phyloP scores from a whole-genome alignment of 2,797 vertebrate species.

The Arrhamphus sclerolepis region DNA sequence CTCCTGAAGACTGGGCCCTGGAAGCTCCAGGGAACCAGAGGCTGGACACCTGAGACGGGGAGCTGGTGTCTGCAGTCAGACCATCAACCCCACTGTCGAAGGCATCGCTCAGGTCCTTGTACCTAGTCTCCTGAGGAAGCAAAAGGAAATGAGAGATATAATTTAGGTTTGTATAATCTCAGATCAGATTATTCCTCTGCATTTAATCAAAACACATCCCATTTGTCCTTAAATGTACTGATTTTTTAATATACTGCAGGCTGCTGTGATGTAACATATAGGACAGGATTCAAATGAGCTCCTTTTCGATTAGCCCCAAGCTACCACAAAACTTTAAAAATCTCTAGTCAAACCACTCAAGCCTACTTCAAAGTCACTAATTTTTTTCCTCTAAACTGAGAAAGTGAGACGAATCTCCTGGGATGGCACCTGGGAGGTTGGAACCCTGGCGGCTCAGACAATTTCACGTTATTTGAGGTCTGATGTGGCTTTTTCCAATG shows the following conservation, averaged over 20 bases:
- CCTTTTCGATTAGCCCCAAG: conserved; percentile 48
- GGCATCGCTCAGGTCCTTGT: conserved; percentile 87
- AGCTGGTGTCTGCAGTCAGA: conserved; percentile 83
- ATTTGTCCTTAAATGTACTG: conserved; percentile 2
- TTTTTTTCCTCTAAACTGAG: conserved; percentile 51
- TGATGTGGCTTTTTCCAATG: conserved; percentile 62
- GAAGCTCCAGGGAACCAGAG: conserved; percentile 85
- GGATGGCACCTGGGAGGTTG: conserved; percentile 65
- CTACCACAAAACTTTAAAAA: conserved; percentile 39
- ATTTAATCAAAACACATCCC: conserved; percentile 6
- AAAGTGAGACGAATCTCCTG: conserved; percentile 73
- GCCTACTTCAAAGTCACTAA: conserved; percentile 68
- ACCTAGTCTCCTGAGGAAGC: conserved; percentile 84
- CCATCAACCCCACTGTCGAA: conserved; percentile 91
- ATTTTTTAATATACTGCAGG: conserved; percentile 2
- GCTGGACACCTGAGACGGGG: conserved; percentile 83
- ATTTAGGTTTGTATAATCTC: not conserved
- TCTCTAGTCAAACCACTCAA: conserved; percentile 45
- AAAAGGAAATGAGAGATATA: not conserved
- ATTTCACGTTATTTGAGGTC: conserved; percentile 64
- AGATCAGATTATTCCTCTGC: not conserved
- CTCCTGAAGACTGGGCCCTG: conserved; percentile 82
- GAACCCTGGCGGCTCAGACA: conserved; percentile 60
- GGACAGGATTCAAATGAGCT: conserved; percentile 32
- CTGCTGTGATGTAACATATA: too few relatives aligned